phyloP scores from a whole-genome alignment of 1,140 invertebrate genomes.

The Bombus breviceps region DNA sequence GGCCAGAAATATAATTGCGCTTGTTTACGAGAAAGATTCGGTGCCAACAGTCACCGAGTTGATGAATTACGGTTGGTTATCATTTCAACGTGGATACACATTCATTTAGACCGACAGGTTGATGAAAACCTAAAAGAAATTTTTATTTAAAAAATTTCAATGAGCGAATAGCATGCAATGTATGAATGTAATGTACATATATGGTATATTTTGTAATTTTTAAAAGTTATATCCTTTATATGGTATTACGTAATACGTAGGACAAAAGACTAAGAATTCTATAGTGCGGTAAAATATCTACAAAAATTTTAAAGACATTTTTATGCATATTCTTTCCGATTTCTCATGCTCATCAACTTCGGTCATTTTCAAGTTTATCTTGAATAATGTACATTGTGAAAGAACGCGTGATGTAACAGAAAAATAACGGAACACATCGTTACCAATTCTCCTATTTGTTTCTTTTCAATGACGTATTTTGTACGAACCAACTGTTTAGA shows the following conservation, averaged over 20 bases:
- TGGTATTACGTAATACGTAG: too few relatives aligned
- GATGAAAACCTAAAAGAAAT: background rate
- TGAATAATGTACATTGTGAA: background rate
- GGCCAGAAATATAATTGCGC: constrained; percentile 56
- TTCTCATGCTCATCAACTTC: too few relatives aligned
- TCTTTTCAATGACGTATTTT: background rate
- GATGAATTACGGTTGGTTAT: constrained; percentile 60
- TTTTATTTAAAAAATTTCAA: background rate
- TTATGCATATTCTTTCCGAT: background rate
- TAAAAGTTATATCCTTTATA: too few relatives aligned
- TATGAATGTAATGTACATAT: too few relatives aligned
- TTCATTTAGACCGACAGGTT: constrained; percentile 20
- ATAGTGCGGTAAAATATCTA: background rate
- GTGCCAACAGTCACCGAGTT: constrained; percentile 48
- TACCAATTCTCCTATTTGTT: background rate
- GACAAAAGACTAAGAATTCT: background rate
- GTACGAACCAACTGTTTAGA: background rate
- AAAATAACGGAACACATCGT: background rate
- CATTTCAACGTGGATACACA: constrained; percentile 11
- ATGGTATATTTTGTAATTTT: too few relatives aligned
- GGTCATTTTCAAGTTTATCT: background rate
- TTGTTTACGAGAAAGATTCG: constrained; percentile 49
- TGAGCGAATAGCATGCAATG: too few relatives aligned
- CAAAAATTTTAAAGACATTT: background rate
- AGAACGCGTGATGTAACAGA: too few relatives aligned